These are phyloP conservation scores for Xylocopa sonorina DNA, from an alignment of 1,140 invertebrate species.

Conservation along the genomic window DNA sequence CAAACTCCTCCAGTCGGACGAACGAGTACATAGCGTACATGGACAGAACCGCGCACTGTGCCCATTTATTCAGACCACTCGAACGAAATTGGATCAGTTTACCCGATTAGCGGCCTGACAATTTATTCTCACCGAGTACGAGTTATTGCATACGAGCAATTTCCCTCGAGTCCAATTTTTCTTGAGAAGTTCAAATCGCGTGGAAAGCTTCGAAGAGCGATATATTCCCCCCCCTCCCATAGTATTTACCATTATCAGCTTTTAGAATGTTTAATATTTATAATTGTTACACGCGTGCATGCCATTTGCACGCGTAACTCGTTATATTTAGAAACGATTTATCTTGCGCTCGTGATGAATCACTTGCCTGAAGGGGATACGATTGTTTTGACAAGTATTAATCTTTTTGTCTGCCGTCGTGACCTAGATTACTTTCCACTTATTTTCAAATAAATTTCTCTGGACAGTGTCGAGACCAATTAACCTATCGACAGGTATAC, in stretches of 20 bases:
- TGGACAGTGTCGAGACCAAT: slow-evolving; percentile 60
- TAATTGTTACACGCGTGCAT: no score
- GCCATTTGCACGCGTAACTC: no score
- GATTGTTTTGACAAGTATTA: neutral
- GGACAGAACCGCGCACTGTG: neutral
- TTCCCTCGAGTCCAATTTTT: neutral
- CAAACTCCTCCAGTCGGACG: slow-evolving; percentile 23
- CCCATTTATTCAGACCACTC: slow-evolving; percentile 54
- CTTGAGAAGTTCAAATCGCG: no score
- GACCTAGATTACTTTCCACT: slow-evolving; percentile 26
- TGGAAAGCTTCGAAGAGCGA: no score
- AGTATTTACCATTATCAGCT: no score
- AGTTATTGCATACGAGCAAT: neutral
- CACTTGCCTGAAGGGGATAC: neutral
- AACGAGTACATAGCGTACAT: slow-evolving; percentile 25
- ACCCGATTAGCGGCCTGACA: slow-evolving; percentile 64
- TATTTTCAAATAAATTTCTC: slow-evolving; percentile 5
- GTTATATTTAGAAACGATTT: neutral
- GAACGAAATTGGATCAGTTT: slow-evolving; percentile 69
- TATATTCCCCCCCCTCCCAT: no score
- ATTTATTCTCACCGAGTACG: slow-evolving; percentile 30
- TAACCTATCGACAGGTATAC: slow-evolving; percentile 64
- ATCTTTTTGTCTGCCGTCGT: neutral
- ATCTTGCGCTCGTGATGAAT: neutral
- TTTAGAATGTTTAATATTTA: no score